Conservation (phyloP, 1,140 invertebrate genomes). For the Drosophila repletoides region DNA sequence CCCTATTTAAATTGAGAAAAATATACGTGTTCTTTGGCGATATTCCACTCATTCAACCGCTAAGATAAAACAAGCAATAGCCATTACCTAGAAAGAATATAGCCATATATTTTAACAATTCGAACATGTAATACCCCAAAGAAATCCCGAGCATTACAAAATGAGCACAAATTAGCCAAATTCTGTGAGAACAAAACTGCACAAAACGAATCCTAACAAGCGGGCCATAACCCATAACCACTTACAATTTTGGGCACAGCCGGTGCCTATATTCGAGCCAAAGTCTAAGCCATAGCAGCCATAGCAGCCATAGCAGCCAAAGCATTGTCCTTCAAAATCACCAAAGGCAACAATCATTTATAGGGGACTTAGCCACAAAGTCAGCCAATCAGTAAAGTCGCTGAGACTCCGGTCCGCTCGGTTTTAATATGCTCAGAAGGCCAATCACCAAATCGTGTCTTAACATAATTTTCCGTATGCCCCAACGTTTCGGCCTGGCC, state of each 20-base stretch:
- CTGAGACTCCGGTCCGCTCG: not conserved
- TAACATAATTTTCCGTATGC: constrained; percentile 73
- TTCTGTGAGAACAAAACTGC: constrained; percentile 28
- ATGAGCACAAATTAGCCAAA: constrained; percentile 73
- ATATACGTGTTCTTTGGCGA: too few relatives aligned
- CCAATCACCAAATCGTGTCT: constrained; percentile 78
- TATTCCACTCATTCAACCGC: too few relatives aligned
- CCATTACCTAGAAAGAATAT: constrained; percentile 63
- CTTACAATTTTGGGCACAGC: constrained; percentile 22
- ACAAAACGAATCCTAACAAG: constrained; percentile 38
- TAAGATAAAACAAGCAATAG: too few relatives aligned
- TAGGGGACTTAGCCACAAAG: constrained; percentile 48
- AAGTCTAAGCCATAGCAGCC: constrained; percentile 20
- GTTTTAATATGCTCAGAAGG: constrained; percentile 40
- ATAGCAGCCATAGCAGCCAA: too few relatives aligned
- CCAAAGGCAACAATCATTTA: constrained; percentile 55
- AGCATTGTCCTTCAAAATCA: constrained; percentile 45
- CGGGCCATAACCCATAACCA: constrained; percentile 57
- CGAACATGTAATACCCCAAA: not conserved
- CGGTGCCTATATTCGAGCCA: too few relatives aligned
- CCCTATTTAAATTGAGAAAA: too few relatives aligned
- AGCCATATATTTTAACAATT: constrained; percentile 48
- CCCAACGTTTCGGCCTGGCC: constrained; percentile 24
- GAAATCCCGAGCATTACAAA: constrained; percentile 47
- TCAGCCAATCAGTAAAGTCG: constrained; percentile 52